Percentiles rank a stretch among this genome's conserved stretches.
phyloP scores from a whole-genome alignment of 2,797 vertebrate species.

The Valencia hispanica region DNA sequence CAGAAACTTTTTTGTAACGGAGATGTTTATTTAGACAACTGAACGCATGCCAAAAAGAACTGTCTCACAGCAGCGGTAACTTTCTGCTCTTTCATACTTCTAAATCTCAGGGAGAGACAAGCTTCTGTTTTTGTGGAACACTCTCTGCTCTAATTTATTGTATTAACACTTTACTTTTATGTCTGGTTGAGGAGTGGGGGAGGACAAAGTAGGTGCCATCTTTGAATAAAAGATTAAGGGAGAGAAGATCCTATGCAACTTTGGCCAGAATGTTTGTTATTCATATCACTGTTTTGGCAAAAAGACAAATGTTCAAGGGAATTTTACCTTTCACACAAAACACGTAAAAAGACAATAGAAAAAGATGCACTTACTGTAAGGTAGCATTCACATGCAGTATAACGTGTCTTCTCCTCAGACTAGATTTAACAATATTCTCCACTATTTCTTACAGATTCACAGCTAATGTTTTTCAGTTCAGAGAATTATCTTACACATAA shows the following conservation, averaged over 20 bases:
- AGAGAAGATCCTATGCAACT: conserved; percentile 74
- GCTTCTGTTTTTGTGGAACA: conserved; percentile 52
- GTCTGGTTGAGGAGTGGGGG: conserved; percentile 45
- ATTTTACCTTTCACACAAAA: conserved; percentile 89
- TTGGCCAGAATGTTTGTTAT: conserved; percentile 80
- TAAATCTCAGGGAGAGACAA: conserved; percentile 73
- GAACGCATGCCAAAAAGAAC: conserved; percentile 94
- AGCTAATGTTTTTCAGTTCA: conserved; percentile 77
- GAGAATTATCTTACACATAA: conserved; percentile 79
- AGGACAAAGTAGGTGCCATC: conserved; percentile 46
- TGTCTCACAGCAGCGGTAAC: conserved; percentile 92
- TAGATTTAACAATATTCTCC: conserved; percentile 76
- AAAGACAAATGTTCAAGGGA: conserved; percentile 70
- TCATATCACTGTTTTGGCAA: conserved; percentile 84
- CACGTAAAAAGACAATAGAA: conserved; percentile 88
- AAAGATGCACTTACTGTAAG: conserved; percentile 84
- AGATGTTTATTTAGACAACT: conserved; percentile 87
- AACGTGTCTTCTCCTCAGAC: conserved; percentile 81
- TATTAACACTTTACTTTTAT: conserved; percentile 79
- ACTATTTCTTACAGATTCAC: conserved; percentile 83
- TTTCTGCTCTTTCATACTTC: conserved; percentile 85
- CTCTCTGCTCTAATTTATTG: conserved; percentile 72
- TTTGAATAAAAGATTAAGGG: conserved; percentile 69
- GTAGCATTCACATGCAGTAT: conserved; percentile 93
- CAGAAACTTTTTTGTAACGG: conserved; percentile 64